Evolutionary conservation across 2,797 vertebrate species (phyloP).

Genomic region (Darevskia mixta): DNA sequence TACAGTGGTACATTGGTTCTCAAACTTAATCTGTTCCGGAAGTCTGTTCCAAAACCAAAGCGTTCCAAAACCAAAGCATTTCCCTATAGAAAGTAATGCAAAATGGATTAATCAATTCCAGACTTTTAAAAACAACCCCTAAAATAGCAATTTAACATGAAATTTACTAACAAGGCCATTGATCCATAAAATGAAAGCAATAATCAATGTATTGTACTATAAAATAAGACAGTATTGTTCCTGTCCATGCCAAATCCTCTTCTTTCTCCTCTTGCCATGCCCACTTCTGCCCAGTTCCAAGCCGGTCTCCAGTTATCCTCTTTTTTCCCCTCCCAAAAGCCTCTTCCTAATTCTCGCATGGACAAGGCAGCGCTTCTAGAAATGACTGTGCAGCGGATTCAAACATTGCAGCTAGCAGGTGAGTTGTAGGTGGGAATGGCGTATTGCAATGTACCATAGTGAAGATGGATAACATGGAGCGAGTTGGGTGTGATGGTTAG

Average conservation of each 20-base stretch:
- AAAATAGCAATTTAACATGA: too few relatives aligned
- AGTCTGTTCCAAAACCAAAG: too few relatives aligned
- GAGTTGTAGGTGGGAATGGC: background rate
- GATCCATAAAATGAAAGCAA: too few relatives aligned
- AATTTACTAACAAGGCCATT: too few relatives aligned
- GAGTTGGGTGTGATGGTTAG: background rate
- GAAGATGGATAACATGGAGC: background rate
- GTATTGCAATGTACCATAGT: background rate
- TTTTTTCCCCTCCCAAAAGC: background rate
- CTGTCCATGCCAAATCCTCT: background rate
- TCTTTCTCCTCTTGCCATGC: background rate
- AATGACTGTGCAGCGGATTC: constrained; percentile 20
- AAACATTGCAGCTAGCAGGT: constrained; percentile 12
- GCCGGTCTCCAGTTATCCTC: background rate
- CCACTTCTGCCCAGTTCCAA: background rate
- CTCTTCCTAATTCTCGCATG: background rate
- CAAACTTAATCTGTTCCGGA: too few relatives aligned
- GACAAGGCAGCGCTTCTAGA: constrained; percentile 28
- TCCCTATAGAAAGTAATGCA: too few relatives aligned
- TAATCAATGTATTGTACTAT: too few relatives aligned
- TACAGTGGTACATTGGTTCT: too few relatives aligned
- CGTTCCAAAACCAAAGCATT: too few relatives aligned
- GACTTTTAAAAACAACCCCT: too few relatives aligned
- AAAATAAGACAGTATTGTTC: background rate
- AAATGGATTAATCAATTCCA: too few relatives aligned